A percentile compares a stretch with the other conserved stretches of the same genome.
These are phyloP conservation scores for Spisula solida DNA, from an alignment of 2,888 invertebrate genomes.

Conservation along the genomic window DNA sequence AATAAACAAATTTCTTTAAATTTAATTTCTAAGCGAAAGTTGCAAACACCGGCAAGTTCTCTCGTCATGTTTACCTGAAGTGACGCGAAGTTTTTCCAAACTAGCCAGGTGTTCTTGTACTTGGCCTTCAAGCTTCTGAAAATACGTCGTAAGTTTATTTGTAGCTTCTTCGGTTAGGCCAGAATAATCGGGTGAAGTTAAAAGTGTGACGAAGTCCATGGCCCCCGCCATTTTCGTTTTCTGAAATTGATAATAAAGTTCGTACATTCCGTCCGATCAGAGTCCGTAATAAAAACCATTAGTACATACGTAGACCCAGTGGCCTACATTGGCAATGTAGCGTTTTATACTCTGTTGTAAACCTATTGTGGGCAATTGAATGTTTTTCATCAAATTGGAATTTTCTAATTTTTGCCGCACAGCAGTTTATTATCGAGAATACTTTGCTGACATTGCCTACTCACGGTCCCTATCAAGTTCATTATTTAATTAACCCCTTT, in stretches of 20 bases:
- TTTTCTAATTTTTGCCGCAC: too few species aligned
- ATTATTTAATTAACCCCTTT: too few species aligned
- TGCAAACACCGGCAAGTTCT: background rate
- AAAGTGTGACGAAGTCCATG: conserved; percentile 71
- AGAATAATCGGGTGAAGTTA: conserved; percentile 72
- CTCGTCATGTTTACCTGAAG: conserved; percentile 77
- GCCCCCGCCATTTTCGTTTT: conserved; percentile 78
- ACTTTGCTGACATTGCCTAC: too few species aligned
- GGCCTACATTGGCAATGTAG: too few species aligned
- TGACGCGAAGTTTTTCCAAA: conserved; percentile 80
- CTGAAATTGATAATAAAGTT: background rate
- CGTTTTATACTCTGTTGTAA: too few species aligned
- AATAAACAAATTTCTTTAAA: background rate
- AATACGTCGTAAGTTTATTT: conserved; percentile 73
- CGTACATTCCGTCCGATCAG: too few species aligned
- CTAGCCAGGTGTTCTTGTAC: conserved; percentile 76
- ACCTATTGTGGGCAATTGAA: too few species aligned
- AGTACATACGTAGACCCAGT: too few species aligned
- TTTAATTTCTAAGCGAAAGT: conserved; percentile 7
- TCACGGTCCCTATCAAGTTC: too few species aligned
- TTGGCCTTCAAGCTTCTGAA: conserved; percentile 65
- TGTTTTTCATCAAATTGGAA: too few species aligned
- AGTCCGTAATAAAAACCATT: too few species aligned
- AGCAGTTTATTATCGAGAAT: too few species aligned
- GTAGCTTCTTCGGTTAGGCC: conserved; percentile 67